phyloP scores from a whole-genome alignment of 2,113 vertebrate genomes.

The Engystomops pustulosus region DNA sequence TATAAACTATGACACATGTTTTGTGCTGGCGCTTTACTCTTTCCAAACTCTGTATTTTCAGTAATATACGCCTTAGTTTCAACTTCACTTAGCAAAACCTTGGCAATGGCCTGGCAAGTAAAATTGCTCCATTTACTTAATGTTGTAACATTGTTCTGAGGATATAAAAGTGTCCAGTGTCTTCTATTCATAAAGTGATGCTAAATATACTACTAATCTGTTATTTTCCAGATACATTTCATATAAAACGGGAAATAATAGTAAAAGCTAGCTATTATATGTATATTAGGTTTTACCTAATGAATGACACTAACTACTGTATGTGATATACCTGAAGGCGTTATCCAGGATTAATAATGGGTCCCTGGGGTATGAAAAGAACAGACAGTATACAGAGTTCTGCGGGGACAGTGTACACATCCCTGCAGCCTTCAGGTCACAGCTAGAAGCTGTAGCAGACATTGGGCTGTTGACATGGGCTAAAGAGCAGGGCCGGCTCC shows the following conservation, averaged over 20 bases:
- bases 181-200: not conserved
- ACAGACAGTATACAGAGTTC: too few species aligned
- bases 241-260: too few species aligned
- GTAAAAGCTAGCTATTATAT: not conserved
- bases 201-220: not conserved
- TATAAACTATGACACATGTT: conserved; percentile 55
- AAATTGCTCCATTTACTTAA: conserved; percentile 1
- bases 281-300: not conserved
- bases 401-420: too few species aligned
- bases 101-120: not conserved
- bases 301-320: not conserved
- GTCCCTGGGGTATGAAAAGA: too few species aligned
- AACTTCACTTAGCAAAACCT: conserved; percentile 15
- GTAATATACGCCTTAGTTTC: conserved; percentile 37
- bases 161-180: not conserved
- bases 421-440: too few species aligned
- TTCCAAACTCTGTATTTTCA: conserved; percentile 3
- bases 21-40: conserved; percentile 39
- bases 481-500: too few species aligned
- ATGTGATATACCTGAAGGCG: not conserved
- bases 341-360: too few species aligned
- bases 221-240: not conserved
- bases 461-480: too few species aligned
- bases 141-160: conserved; percentile 20
- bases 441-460: too few species aligned